Evolutionary conservation across 2,888 invertebrate species (phyloP).

Genomic region (Parelbella ahira): DNA sequence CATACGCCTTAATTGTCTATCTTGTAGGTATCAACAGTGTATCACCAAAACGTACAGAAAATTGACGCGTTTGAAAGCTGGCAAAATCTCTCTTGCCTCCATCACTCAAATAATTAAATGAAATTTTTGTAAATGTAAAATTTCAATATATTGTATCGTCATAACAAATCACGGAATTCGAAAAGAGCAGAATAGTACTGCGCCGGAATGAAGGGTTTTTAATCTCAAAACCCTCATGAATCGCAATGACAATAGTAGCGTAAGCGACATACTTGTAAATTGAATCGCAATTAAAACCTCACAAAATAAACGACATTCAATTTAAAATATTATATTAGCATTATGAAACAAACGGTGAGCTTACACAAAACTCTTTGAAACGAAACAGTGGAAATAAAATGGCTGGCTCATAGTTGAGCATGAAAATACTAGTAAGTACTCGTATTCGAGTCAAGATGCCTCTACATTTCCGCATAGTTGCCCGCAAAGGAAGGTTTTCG

Average conservation of each 20-base stretch:
- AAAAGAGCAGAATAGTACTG: slow-evolving; percentile 5
- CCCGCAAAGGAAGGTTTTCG: slow-evolving; percentile 53
- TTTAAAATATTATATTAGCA: slow-evolving; percentile 30
- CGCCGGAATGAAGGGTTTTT: slow-evolving; percentile 17
- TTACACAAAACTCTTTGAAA: slow-evolving; percentile 39
- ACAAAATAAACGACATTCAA: slow-evolving; percentile 28
- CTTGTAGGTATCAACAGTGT: slow-evolving; percentile 8
- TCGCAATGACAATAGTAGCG: slow-evolving; percentile 18
- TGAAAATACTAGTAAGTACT: slow-evolving; percentile 49
- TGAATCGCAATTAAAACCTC: slow-evolving; percentile 12
- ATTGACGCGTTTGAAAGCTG: neutral
- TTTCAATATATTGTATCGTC: too few species aligned
- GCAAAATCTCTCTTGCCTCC: slow-evolving; percentile 4
- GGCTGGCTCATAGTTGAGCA: slow-evolving; percentile 43
- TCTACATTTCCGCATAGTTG: slow-evolving; percentile 52
- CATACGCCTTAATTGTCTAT: slow-evolving; percentile 55
- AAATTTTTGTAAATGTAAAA: too few species aligned
- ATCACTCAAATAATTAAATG: too few species aligned
- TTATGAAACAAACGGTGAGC: slow-evolving; percentile 39
- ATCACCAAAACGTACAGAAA: slow-evolving; percentile 1
- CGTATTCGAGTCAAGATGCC: slow-evolving; percentile 58
- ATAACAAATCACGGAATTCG: slow-evolving; percentile 8
- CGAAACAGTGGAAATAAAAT: slow-evolving; percentile 43
- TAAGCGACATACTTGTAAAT: slow-evolving; percentile 20
- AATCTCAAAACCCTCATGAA: too few species aligned